These are phyloP conservation scores for Ptiloglossa arizonensis DNA, from an alignment of 1,140 invertebrate species.

Conservation along the genomic window DNA sequence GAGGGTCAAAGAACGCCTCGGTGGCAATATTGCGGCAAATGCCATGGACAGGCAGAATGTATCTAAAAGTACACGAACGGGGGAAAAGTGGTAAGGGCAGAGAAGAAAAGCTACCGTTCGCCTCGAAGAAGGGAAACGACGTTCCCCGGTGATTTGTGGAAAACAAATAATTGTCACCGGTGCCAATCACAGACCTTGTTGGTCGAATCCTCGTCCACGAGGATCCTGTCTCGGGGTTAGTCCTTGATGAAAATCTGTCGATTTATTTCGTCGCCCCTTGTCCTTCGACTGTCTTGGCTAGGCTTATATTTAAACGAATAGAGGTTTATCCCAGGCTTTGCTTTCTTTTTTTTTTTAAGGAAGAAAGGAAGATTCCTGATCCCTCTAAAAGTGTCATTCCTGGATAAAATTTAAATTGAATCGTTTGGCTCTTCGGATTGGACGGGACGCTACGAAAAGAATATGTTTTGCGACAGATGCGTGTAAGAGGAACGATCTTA, in stretches of 20 bases:
- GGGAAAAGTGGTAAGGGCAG: not conserved
- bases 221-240: slow-evolving; percentile 24
- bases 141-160: slow-evolving; percentile 63
- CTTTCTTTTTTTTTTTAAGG: not conserved
- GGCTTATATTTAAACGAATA: slow-evolving; percentile 52
- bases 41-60: slow-evolving; percentile 25
- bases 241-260: slow-evolving; percentile 66
- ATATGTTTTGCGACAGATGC: not conserved
- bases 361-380: not conserved
- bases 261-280: slow-evolving; percentile 59
- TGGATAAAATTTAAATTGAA: slow-evolving; percentile 34
- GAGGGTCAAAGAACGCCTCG: slow-evolving; percentile 4
- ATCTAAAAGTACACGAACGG: not conserved
- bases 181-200: slow-evolving; percentile 68
- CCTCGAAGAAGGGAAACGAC: slow-evolving; percentile 23
- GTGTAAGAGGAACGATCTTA: too few species aligned
- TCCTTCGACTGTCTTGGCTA: slow-evolving; percentile 22
- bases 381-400: not conserved
- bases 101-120: slow-evolving; percentile 26
- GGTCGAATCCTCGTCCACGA: slow-evolving; percentile 10
- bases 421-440: slow-evolving; percentile 14
- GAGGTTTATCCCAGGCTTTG: slow-evolving; percentile 24
- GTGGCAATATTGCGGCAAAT: slow-evolving; percentile 18
- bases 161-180: slow-evolving; percentile 70
- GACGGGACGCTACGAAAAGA: not conserved